These are phyloP conservation scores for Pseudois nayaur DNA, from an alignment of 2,113 vertebrate species.

Conservation along the genomic window DNA sequence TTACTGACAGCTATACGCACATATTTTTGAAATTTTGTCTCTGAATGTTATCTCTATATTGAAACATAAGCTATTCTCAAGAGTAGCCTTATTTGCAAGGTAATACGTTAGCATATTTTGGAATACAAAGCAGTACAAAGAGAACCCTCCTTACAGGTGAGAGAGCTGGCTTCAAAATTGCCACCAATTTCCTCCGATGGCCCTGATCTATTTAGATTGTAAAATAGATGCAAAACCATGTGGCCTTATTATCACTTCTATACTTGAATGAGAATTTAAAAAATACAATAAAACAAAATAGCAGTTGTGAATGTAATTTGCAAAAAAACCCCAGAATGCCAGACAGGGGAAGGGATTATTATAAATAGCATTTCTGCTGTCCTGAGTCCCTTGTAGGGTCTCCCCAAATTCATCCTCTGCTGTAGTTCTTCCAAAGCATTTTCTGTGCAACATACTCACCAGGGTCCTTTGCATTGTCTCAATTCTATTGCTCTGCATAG, in stretches of 20 bases:
- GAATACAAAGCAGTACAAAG: not conserved
- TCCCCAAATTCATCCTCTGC: not conserved
- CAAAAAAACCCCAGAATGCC: not conserved
- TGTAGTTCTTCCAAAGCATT: slow-evolving; percentile 14
- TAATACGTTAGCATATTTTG: not conserved
- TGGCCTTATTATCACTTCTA: not conserved
- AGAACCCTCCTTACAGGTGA: not conserved
- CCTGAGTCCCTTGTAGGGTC: not conserved
- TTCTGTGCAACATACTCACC: slow-evolving; percentile 11
- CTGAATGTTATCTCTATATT: not conserved
- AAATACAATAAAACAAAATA: not conserved
- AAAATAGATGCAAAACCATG: not conserved
- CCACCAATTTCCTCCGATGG: not conserved
- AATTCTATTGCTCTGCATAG: slow-evolving; percentile 67
- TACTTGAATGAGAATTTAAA: not conserved
- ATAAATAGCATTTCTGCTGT: not conserved
- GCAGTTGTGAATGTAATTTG: not conserved
- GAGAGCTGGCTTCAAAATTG: not conserved
- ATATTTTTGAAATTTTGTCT: not conserved
- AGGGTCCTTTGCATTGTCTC: slow-evolving; percentile 31
- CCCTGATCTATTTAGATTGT: not conserved
- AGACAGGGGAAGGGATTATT: not conserved
- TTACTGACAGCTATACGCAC: not conserved
- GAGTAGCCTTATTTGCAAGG: not conserved
- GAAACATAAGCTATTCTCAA: not conserved